Percentiles rank a stretch among this genome's conserved stretches.
Conservation (phyloP, 2,888 invertebrate species). For the Theodoxus fluviatilis region DNA sequence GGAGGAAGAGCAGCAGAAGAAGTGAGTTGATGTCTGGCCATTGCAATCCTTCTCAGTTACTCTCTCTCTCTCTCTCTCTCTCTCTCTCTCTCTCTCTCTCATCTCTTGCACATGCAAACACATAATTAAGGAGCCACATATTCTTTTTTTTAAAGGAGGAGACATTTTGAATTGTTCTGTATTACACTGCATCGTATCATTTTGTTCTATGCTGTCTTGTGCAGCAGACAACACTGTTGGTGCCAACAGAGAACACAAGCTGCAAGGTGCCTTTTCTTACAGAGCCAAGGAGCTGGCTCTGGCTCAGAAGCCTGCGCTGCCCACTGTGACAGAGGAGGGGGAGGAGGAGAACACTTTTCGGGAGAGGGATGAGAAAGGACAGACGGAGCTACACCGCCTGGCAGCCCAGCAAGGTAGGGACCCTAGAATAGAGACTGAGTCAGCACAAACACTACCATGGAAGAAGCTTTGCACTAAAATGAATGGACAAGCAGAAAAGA, state of each 20-base stretch:
- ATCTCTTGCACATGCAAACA: too few species aligned
- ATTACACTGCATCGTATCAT: too few species aligned
- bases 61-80: not conserved
- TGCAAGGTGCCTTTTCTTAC: not conserved
- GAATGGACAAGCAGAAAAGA: too few species aligned
- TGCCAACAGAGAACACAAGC: not conserved
- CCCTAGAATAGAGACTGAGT: not conserved
- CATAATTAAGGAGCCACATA: not conserved
- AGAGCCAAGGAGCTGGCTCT: slow-evolving; percentile 49
- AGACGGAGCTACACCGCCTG: slow-evolving; percentile 50
- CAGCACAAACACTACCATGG: not conserved
- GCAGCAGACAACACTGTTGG: not conserved
- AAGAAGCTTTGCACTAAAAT: too few species aligned
- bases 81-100: not conserved
- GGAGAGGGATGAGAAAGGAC: slow-evolving; percentile 46
- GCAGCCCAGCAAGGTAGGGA: slow-evolving; percentile 41
- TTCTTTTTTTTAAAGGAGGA: not conserved
- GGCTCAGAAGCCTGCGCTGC: slow-evolving; percentile 46
- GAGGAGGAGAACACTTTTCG: slow-evolving; percentile 40
- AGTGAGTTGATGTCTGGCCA: slow-evolving; percentile 34
- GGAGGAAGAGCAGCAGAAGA: slow-evolving; percentile 49
- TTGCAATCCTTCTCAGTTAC: not conserved
- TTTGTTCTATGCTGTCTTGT: not conserved
- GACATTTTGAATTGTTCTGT: too few species aligned
- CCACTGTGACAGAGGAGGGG: slow-evolving; percentile 49